phyloP scores from a whole-genome alignment of 2,888 invertebrate species.

The Pseudococcus jackbeardsleyi region DNA sequence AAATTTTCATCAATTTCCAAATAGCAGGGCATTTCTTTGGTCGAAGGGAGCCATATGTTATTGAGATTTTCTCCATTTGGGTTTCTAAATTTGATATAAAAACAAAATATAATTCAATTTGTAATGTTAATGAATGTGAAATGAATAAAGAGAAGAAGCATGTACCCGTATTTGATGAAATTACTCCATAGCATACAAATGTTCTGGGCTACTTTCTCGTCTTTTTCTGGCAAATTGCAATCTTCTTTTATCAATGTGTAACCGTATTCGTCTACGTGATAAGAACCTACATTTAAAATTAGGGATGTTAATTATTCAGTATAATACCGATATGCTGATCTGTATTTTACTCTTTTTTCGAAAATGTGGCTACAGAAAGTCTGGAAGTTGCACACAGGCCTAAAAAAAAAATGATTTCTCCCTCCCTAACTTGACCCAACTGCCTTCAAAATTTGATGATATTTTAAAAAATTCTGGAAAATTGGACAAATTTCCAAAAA shows the following conservation, averaged over 20 bases:
- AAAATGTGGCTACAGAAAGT: too few species aligned
- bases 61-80: background rate
- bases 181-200: background rate
- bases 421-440: too few species aligned
- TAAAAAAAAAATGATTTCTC: too few species aligned
- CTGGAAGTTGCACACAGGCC: too few species aligned
- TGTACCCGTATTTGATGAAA: background rate
- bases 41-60: background rate
- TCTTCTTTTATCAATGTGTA: background rate
- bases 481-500: too few species aligned
- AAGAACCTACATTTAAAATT: background rate
- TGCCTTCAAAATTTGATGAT: too few species aligned
- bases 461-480: too few species aligned
- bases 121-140: background rate
- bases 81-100: background rate
- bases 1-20: background rate
- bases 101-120: background rate
- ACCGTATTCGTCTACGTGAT: constrained; percentile 1
- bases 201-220: background rate
- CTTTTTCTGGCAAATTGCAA: background rate
- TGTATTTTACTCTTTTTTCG: too few species aligned
- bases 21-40: background rate
- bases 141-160: background rate
- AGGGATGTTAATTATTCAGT: background rate
- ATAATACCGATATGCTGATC: too few species aligned